Conservation (phyloP, 2,888 invertebrate genomes). For the Abrostola tripartita region DNA sequence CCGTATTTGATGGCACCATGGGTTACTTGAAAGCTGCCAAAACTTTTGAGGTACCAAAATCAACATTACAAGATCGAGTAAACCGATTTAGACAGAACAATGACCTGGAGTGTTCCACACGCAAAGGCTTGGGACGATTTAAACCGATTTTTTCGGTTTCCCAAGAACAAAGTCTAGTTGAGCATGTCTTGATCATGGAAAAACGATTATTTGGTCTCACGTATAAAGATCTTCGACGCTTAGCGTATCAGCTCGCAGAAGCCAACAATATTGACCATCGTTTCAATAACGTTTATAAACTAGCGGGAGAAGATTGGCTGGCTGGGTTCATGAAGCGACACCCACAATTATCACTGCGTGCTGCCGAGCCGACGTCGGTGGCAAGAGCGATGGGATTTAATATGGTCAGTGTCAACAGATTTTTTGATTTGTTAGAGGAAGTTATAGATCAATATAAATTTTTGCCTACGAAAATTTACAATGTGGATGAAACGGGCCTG, state of each 20-base stretch:
- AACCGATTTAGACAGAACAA: background rate
- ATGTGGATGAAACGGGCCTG: background rate
- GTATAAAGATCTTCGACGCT: background rate
- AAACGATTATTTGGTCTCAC: background rate
- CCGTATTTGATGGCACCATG: background rate
- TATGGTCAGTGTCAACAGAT: slow-evolving; percentile 8
- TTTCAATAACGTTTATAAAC: slow-evolving; percentile 1
- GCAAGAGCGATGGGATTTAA: slow-evolving; percentile 7
- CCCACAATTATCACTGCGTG: slow-evolving; percentile 6
- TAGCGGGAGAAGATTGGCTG: slow-evolving; percentile 1
- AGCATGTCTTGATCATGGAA: slow-evolving; percentile 1
- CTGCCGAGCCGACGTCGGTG: slow-evolving; percentile 4
- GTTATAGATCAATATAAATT: slow-evolving; percentile 5
- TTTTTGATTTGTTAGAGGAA: slow-evolving; percentile 2
- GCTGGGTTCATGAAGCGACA: slow-evolving; percentile 4
- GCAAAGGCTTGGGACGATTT: too few species aligned
- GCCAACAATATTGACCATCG: slow-evolving; percentile 2
- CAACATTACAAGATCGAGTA: slow-evolving; percentile 6
- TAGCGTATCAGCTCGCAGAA: background rate
- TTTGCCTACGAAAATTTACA: background rate
- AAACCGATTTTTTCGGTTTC: background rate
- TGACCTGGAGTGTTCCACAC: too few species aligned
- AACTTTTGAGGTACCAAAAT: background rate
- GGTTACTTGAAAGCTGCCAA: background rate
- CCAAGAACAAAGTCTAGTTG: slow-evolving; percentile 8